These are phyloP conservation scores for Ephydatia muelleri DNA, from an alignment of 37 sponge, comb jelly and placozoan species.

Conservation along the genomic window DNA sequence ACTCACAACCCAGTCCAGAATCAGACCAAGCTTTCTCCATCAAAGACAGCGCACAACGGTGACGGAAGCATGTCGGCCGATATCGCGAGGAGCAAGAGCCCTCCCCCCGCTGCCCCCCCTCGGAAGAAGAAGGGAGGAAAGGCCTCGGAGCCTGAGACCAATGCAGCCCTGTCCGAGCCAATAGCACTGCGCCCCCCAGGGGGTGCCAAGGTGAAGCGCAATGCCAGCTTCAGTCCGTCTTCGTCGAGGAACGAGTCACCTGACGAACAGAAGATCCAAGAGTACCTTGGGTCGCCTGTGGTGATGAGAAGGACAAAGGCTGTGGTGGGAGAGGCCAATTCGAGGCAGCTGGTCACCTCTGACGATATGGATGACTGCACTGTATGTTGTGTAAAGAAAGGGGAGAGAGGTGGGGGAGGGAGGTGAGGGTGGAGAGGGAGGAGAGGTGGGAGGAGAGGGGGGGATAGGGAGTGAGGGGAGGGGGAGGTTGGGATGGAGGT, in stretches of 20 bases:
- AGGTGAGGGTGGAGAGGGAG: not conserved
- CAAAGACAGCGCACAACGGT: not conserved
- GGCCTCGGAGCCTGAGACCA: not conserved
- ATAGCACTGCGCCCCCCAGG: not conserved
- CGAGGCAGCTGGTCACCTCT: not conserved
- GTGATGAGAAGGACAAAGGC: conserved; percentile 26
- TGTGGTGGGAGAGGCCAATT: not conserved
- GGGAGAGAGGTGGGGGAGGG: not conserved
- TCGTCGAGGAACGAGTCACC: conserved; percentile 41
- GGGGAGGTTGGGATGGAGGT: not conserved
- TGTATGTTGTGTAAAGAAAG: not conserved
- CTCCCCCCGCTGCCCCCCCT: not conserved
- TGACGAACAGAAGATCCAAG: not conserved
- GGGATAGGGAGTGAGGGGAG: not conserved
- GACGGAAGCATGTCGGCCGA: not conserved
- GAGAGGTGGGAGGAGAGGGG: too few species aligned
- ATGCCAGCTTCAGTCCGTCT: conserved; percentile 29
- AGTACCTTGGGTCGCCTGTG: conserved; percentile 24
- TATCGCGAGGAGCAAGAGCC: not conserved
- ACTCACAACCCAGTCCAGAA: not conserved
- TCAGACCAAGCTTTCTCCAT: not conserved
- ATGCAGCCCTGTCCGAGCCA: not conserved
- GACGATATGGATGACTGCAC: conserved; percentile 32
- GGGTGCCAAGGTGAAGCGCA: not conserved
- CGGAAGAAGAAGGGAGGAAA: not conserved